These are phyloP conservation scores for Limnodromus scolopaceus DNA, from an alignment of 2,797 vertebrate genomes.

Conservation along the genomic window DNA sequence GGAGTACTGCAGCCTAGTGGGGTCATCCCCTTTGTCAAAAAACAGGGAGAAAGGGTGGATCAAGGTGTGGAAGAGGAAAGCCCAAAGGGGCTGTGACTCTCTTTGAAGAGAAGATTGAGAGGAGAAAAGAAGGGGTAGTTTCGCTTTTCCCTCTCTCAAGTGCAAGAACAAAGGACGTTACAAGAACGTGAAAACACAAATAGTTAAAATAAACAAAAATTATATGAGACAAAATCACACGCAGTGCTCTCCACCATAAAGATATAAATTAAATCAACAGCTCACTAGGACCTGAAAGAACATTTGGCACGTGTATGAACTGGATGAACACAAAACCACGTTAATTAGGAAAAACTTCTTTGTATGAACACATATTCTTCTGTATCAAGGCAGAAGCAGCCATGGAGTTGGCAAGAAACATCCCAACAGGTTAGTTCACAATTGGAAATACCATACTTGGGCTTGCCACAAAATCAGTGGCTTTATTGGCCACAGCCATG, in stretches of 20 bases:
- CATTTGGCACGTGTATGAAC: background rate
- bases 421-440: background rate
- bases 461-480: background rate
- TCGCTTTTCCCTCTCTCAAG: background rate
- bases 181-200: background rate
- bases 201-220: background rate
- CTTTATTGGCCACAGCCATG: background rate
- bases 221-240: background rate
- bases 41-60: background rate
- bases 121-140: background rate
- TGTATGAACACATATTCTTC: background rate
- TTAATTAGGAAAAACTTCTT: background rate
- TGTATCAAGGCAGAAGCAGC: background rate
- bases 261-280: background rate
- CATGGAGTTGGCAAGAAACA: background rate
- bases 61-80: background rate
- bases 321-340: background rate
- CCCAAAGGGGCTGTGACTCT: background rate
- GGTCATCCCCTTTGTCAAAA: background rate
- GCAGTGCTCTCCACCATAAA: background rate
- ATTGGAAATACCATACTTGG: fast-evolving
- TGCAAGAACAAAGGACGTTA: background rate
- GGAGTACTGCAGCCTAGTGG: background rate
- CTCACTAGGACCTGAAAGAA: background rate
- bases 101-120: background rate